Percentiles rank a stretch among this genome's conserved stretches.
Evolutionary conservation across 2,888 invertebrate species (phyloP).

Genomic region (Hydrotaea diabolus): DNA sequence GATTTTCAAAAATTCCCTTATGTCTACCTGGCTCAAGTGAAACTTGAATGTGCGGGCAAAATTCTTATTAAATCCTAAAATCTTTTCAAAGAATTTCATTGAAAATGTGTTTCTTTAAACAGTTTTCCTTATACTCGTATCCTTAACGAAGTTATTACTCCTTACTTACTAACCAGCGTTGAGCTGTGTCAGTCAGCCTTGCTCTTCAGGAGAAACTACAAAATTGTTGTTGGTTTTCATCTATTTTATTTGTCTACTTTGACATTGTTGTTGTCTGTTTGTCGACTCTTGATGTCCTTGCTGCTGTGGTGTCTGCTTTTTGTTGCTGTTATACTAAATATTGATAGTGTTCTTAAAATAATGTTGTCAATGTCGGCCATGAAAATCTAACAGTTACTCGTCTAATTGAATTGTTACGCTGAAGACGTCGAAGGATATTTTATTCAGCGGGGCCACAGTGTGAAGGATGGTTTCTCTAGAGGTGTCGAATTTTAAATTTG

Average conservation of each 20-base stretch:
- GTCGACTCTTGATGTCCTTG: neutral
- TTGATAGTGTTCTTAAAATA: slow-evolving; percentile 21
- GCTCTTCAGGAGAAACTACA: neutral
- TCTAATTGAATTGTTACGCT: slow-evolving; percentile 36
- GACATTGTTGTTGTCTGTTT: no score
- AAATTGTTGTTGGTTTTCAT: neutral
- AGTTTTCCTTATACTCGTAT: neutral
- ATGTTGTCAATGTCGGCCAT: slow-evolving; percentile 27
- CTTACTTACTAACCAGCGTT: neutral
- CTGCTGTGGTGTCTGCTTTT: neutral
- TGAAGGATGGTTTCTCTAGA: no score
- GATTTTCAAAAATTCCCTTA: neutral
- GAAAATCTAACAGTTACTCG: slow-evolving; percentile 30
- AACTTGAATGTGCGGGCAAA: neutral
- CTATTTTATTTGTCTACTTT: neutral
- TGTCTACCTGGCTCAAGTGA: neutral
- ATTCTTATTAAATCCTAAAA: neutral
- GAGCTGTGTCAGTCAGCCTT: no score
- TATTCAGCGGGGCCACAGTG: neutral
- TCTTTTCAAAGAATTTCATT: neutral
- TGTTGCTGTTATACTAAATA: neutral
- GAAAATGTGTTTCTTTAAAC: neutral
- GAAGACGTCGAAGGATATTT: neutral
- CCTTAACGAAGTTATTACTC: no score
- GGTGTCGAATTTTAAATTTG: no score